Evolutionary conservation across 2,113 vertebrate genomes (phyloP), one percentile per base, ranked within the genome.

Genomic region (Urocitellus parryii): DNA sequence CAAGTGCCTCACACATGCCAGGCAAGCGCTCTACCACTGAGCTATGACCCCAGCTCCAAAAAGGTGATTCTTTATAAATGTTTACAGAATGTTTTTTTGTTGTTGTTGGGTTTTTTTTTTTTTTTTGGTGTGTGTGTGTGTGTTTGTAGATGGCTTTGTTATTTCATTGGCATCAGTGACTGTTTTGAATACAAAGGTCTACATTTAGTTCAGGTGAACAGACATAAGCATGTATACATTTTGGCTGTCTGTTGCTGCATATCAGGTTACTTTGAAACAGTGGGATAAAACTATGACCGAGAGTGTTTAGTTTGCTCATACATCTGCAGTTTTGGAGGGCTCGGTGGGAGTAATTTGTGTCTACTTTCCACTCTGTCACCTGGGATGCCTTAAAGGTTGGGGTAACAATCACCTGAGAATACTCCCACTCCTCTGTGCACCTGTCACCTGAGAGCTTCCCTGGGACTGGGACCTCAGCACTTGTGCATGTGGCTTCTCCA

Each of bases 331-430:
- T 63, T 25, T 79, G n/a, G 53, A 89, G 51, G 29, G 53, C 51
- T 24, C 32, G 2, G 32, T 25, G 25, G 51, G 61, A 32, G 29
- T 2, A 24, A 0, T 27, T 70, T 34, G 25, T 53, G 53, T 72
- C 20, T 73, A 0, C 5, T 73, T 17, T 29, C 32, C n/a, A 11
- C 11, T 73, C 8, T 10, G 12, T 12, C 1, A 0, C 42, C 37
- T 1, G 12, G 87, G 42, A 2, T 8, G 2, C 32, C 48, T 85
- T 4, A 4, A n/a, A 56, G 72, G 42, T 83, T 65, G 32, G 32
- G 9, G 53, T 58, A 32, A 14, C 20, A 53, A 27, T 48, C 1
- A 0, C 37, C 37, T 8, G 24, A 27, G 29, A 20, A 22, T 18
- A 63, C 37, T 70, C 42, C 65, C 34, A 6, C 51, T 63, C 0